phyloP scores from a whole-genome alignment of 2,797 vertebrate species.

The Bovichtus diacanthus region DNA sequence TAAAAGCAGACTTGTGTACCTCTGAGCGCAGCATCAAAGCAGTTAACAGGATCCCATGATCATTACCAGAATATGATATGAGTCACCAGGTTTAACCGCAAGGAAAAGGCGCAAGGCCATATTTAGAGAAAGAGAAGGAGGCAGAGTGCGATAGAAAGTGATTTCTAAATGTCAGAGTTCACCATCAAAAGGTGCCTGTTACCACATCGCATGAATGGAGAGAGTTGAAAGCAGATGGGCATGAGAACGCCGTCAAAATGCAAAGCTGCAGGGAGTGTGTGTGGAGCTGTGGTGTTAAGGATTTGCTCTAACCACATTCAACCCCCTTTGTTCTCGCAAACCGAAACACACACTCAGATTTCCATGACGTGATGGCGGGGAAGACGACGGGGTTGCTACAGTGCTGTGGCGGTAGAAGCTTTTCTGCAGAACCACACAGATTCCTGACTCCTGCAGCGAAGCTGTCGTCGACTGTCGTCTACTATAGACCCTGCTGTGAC shows the following conservation, averaged over 20 bases:
- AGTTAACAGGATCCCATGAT: slow-evolving; percentile 70
- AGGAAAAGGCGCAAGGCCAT: slow-evolving; percentile 65
- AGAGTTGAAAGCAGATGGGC: slow-evolving; percentile 77
- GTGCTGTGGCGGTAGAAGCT: slow-evolving; percentile 35
- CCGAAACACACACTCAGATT: slow-evolving; percentile 65
- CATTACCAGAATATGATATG: slow-evolving; percentile 77
- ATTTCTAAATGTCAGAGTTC: slow-evolving; percentile 83
- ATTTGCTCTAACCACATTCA: slow-evolving; percentile 78
- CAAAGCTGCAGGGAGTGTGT: slow-evolving; percentile 62
- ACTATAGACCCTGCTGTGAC: slow-evolving; percentile 17
- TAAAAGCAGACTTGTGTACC: too few species aligned
- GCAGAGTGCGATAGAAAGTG: slow-evolving; percentile 69
- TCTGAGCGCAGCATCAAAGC: slow-evolving; percentile 72
- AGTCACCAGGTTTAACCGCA: slow-evolving; percentile 78
- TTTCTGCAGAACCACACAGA: slow-evolving; percentile 51
- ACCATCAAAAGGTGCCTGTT: slow-evolving; percentile 71
- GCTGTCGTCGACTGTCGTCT: not conserved
- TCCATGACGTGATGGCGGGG: slow-evolving; percentile 75
- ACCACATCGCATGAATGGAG: slow-evolving; percentile 80
- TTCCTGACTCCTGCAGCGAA: slow-evolving; percentile 47
- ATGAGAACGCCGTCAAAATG: slow-evolving; percentile 71
- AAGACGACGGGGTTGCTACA: slow-evolving; percentile 62
- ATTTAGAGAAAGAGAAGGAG: slow-evolving; percentile 66
- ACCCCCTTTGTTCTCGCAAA: slow-evolving; percentile 74
- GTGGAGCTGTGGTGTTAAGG: slow-evolving; percentile 72